phyloP scores from a whole-genome alignment of 2,797 vertebrate species.

The Sebastolobus alascanus region DNA sequence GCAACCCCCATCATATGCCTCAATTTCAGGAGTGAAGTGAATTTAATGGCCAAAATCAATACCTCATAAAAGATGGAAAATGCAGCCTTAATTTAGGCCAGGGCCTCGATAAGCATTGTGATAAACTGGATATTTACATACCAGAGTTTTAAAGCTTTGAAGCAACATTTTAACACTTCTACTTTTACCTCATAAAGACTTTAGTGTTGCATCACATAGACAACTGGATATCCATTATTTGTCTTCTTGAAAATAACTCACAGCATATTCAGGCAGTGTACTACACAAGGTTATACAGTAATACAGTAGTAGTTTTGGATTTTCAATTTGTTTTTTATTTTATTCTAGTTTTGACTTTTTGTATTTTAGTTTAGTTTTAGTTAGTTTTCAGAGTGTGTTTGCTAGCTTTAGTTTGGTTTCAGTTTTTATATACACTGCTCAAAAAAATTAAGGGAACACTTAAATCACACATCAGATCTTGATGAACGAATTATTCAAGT shows the following conservation, averaged over 20 bases:
- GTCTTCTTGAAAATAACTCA: not conserved
- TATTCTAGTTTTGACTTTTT: too few relatives aligned
- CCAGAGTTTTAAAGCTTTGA: slow-evolving; percentile 14
- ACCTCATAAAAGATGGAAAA: slow-evolving; percentile 39
- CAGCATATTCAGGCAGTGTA: not conserved
- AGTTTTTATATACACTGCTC: too few relatives aligned
- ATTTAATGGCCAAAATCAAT: slow-evolving; percentile 50
- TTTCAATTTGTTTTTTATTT: too few relatives aligned
- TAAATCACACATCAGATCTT: too few relatives aligned
- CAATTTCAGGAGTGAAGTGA: slow-evolving; percentile 14
- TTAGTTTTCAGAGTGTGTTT: accelerated
- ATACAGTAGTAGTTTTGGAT: too few relatives aligned
- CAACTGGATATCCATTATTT: not conserved
- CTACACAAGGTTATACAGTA: too few relatives aligned
- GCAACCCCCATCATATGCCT: slow-evolving; percentile 21
- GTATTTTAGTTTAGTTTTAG: too few relatives aligned
- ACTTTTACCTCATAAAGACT: not conserved
- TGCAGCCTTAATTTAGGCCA: slow-evolving; percentile 24
- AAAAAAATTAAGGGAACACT: too few relatives aligned
- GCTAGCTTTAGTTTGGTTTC: too few relatives aligned
- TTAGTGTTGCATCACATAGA: not conserved
- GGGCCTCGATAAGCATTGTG: not conserved
- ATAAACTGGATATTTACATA: slow-evolving; percentile 4
- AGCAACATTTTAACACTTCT: slow-evolving; percentile 1
- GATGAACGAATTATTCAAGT: too few relatives aligned